phyloP scores from a whole-genome alignment of 2,888 invertebrate species.

The Diabrotica balteata region DNA sequence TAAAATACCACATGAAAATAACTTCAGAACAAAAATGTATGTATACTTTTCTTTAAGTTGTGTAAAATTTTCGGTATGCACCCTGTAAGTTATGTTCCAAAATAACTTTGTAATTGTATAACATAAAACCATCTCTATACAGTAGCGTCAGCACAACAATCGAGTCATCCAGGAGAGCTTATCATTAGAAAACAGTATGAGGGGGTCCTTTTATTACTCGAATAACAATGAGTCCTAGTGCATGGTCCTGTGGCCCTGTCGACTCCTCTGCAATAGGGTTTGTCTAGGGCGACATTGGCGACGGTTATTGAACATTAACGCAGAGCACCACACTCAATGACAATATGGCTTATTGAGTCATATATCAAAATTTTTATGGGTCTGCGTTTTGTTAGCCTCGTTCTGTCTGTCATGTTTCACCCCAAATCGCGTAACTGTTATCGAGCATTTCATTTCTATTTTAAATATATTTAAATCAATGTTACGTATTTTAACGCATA shows the following conservation, averaged over 20 bases:
- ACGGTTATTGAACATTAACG: conserved; percentile 26
- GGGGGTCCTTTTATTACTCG: conserved; percentile 46
- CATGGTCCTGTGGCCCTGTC: conserved; percentile 18
- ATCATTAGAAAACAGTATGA: conserved; percentile 47
- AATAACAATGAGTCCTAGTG: conserved; percentile 43
- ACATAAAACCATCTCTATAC: conserved; percentile 11
- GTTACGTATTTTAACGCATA: no score
- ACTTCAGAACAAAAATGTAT: no score
- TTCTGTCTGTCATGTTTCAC: conserved; percentile 11
- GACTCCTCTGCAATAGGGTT: conserved; percentile 22
- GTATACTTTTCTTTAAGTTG: no score
- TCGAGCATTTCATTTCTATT: no score
- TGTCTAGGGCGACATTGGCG: conserved; percentile 17
- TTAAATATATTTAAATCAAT: no score
- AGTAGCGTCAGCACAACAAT: conserved; percentile 38
- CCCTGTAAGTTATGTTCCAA: background rate
- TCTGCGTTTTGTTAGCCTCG: conserved; percentile 16
- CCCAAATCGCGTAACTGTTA: conserved; percentile 5
- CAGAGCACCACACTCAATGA: conserved; percentile 23
- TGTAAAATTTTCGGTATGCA: no score
- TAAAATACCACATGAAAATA: no score
- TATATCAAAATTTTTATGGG: conserved; percentile 28
- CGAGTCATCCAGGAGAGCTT: conserved; percentile 45
- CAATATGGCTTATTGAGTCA: conserved; percentile 26
- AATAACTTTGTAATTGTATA: conserved; percentile 11